A percentile compares a stretch with the other conserved stretches of the same genome.
Conservation (phyloP, 2,113 vertebrate species). For the Caranx melampygus region DNA sequence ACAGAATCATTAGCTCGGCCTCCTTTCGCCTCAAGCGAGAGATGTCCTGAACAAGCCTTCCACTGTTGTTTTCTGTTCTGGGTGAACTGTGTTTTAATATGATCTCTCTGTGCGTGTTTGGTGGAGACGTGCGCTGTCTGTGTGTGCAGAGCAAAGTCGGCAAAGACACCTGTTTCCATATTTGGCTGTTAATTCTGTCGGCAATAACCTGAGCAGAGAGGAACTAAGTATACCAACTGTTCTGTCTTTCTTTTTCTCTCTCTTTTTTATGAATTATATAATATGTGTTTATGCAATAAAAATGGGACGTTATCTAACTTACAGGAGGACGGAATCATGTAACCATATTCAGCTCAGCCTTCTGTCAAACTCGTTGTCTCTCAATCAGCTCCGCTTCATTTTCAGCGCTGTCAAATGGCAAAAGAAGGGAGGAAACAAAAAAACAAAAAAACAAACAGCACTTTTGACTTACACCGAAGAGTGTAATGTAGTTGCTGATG, state of each 20-base stretch:
- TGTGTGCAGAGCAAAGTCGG: conserved; percentile 15
- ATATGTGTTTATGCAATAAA: background rate
- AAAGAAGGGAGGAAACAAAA: background rate
- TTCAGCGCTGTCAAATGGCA: background rate
- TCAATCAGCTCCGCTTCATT: too few relatives aligned
- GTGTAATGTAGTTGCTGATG: conserved; percentile 92
- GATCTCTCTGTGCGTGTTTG: conserved; percentile 19
- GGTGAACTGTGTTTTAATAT: conserved; percentile 33
- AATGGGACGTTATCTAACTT: conserved; percentile 7
- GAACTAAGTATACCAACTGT: background rate
- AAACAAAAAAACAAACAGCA: too few relatives aligned
- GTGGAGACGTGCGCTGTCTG: background rate
- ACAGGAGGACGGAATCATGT: background rate
- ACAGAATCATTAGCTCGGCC: conserved; percentile 8
- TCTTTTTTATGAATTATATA: background rate
- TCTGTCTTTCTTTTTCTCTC: conserved; percentile 10
- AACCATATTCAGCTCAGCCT: background rate
- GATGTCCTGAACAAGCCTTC: conserved; percentile 16
- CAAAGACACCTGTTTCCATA: conserved; percentile 1
- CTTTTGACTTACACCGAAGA: conserved; percentile 90
- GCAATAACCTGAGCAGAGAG: conserved; percentile 3
- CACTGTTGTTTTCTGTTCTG: conserved; percentile 13
- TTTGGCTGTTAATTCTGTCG: conserved; percentile 18
- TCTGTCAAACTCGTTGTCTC: background rate
- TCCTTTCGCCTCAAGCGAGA: conserved; percentile 7